Percentiles rank a stretch among this genome's conserved stretches.
Conservation (phyloP, 2,888 invertebrate species). For the Orthosia gracilis region DNA sequence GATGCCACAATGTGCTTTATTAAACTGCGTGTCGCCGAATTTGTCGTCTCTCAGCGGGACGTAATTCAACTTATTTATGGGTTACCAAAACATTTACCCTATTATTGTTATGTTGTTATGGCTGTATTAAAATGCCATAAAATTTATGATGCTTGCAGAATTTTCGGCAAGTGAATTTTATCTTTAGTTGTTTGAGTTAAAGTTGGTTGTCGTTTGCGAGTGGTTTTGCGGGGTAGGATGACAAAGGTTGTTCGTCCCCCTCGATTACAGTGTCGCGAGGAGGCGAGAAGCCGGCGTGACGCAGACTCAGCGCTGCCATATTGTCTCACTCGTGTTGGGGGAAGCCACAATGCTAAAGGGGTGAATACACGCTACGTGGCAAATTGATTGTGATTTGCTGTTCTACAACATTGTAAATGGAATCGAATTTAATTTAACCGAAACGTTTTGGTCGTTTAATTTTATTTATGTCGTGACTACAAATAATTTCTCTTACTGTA, state of each 20-base stretch:
- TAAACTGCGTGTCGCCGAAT: conserved; percentile 78
- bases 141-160: conserved; percentile 89
- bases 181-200: conserved; percentile 52
- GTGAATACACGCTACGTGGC: conserved; percentile 82
- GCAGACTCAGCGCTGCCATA: conserved; percentile 89
- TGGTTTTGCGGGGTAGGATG: conserved; percentile 80
- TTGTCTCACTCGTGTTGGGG: conserved; percentile 78
- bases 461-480: conserved; percentile 47
- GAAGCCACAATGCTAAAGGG: conserved; percentile 80
- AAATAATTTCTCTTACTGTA: conserved; percentile 30
- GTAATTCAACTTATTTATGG: conserved; percentile 88
- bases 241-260: conserved; percentile 88
- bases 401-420: conserved; percentile 80
- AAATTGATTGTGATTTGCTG: conserved; percentile 87
- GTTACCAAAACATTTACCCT: conserved; percentile 91
- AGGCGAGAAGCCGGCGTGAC: conserved; percentile 86
- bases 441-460: conserved; percentile 70
- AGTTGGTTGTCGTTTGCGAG: conserved; percentile 59
- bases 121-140: conserved; percentile 90
- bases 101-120: conserved; percentile 90
- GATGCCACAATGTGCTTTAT: conserved; percentile 67
- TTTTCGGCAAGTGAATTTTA: conserved; percentile 55
- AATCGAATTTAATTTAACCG: conserved; percentile 79
- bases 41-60: conserved; percentile 84
- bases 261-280: conserved; percentile 84